phyloP scores from a whole-genome alignment of 2,113 vertebrate genomes.

The Cygnus buccinator region DNA sequence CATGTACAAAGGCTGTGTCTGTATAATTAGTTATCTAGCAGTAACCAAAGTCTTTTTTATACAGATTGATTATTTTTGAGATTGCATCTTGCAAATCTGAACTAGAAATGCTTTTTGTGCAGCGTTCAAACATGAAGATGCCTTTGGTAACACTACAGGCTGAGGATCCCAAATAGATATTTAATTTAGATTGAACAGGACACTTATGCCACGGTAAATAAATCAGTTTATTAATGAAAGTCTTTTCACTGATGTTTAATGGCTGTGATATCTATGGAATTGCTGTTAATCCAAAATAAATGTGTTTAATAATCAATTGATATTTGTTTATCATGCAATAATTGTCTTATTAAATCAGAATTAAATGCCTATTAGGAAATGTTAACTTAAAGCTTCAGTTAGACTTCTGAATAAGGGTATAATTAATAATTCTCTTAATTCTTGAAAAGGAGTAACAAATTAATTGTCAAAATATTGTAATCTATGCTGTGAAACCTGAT shows the following conservation, averaged over 20 bases:
- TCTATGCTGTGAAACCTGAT: background rate
- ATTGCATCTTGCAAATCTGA: conserved; percentile 64
- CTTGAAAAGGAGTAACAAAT: conserved; percentile 44
- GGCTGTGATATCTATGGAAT: conserved; percentile 70
- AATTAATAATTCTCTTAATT: conserved; percentile 60
- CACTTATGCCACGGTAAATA: conserved; percentile 75
- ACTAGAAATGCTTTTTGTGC: conserved; percentile 66
- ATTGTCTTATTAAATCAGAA: conserved; percentile 76
- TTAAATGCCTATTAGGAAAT: conserved; percentile 50
- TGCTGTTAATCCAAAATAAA: conserved; percentile 78
- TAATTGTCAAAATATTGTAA: conserved; percentile 58
- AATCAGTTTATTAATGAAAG: conserved; percentile 78
- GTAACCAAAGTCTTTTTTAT: conserved; percentile 45
- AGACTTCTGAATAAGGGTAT: background rate
- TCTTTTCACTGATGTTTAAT: conserved; percentile 73
- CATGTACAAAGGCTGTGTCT: background rate
- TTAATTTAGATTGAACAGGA: conserved; percentile 80
- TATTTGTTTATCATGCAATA: conserved; percentile 71
- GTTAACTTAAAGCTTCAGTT: conserved; percentile 28
- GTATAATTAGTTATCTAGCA: conserved; percentile 54
- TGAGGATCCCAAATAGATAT: conserved; percentile 72
- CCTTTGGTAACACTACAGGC: conserved; percentile 71
- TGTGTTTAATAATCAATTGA: conserved; percentile 80
- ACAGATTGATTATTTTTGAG: conserved; percentile 47
- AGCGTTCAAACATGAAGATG: conserved; percentile 51